phyloP scores from a whole-genome alignment of 2,888 invertebrate species.

The Eupeodes luniger region DNA sequence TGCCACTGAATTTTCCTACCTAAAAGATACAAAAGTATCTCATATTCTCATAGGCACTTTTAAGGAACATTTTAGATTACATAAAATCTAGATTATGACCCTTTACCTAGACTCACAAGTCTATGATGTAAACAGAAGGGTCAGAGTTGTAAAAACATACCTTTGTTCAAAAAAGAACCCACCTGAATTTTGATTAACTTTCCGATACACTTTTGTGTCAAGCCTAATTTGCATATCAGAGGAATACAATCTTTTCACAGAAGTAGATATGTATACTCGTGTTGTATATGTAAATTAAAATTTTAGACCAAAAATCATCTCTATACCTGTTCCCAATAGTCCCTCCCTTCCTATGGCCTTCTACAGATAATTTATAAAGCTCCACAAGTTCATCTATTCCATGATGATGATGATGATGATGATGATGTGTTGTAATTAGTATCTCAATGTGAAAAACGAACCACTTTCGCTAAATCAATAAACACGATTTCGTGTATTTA shows the following conservation, averaged over 20 bases:
- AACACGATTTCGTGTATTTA: conserved; percentile 33
- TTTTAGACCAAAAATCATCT: conserved; percentile 22
- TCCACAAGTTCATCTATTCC: conserved; percentile 1
- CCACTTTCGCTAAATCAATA: conserved; percentile 62
- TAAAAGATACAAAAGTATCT: conserved; percentile 48
- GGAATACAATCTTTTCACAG: conserved; percentile 6
- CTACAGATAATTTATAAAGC: conserved; percentile 2
- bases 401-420: no score
- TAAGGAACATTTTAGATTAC: conserved; percentile 9
- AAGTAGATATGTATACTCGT: not conserved
- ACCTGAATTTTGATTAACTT: conserved; percentile 52
- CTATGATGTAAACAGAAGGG: conserved; percentile 11
- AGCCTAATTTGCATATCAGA: conserved; percentile 43
- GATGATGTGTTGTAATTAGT: conserved; percentile 56
- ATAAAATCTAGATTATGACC: conserved; percentile 38
- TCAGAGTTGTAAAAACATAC: not conserved
- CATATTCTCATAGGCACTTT: conserved; percentile 20
- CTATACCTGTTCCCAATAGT: not conserved
- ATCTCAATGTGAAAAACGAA: conserved; percentile 62
- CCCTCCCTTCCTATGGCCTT: not conserved
- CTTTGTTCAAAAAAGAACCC: not conserved
- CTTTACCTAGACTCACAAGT: no score
- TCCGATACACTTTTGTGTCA: conserved; percentile 21
- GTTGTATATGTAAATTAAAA: conserved; percentile 31
- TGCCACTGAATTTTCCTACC: conserved; percentile 47